Percentiles rank a stretch among this genome's conserved stretches.
Evolutionary conservation across 2,888 invertebrate genomes (phyloP).

Genomic region (Acronicta aceris): DNA sequence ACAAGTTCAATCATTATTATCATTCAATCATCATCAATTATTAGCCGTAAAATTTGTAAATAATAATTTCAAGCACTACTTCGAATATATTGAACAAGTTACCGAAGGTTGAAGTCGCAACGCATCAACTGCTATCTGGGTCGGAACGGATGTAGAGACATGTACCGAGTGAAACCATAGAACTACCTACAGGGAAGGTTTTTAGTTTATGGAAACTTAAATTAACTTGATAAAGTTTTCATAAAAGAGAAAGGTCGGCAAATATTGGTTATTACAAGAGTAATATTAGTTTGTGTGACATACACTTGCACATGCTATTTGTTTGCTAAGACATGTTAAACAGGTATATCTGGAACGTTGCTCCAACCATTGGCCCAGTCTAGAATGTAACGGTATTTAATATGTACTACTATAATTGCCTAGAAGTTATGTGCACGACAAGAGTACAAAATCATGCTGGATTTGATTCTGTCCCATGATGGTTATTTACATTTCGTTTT

Average conservation of each 20-base stretch:
- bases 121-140: conserved; percentile 69
- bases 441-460: conserved; percentile 3
- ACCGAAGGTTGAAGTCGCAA: conserved; percentile 65
- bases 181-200: conserved; percentile 29
- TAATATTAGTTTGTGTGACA: conserved; percentile 47
- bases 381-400: conserved; percentile 56
- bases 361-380: conserved; percentile 58
- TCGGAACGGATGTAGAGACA: conserved; percentile 63
- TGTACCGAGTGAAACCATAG: conserved; percentile 70
- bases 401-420: conserved; percentile 39
- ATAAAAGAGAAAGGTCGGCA: conserved; percentile 57
- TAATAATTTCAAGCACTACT: conserved; percentile 39
- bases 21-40: conserved; percentile 13
- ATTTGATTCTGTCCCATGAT: conserved; percentile 3
- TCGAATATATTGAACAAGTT: conserved; percentile 52
- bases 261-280: conserved; percentile 36
- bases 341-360: conserved; percentile 61
- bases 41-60: conserved; percentile 35
- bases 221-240: conserved; percentile 45
- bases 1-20: conserved; percentile 2
- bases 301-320: conserved; percentile 40
- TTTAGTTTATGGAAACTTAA: conserved; percentile 53
- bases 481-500: conserved; percentile 2
- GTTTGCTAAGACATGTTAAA: conserved; percentile 58
- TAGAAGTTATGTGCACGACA: conserved; percentile 34